Evolutionary conservation across 2,888 invertebrate genomes (phyloP), one percentile per base, ranked within the genome.

Genomic region (Formica aserva): DNA sequence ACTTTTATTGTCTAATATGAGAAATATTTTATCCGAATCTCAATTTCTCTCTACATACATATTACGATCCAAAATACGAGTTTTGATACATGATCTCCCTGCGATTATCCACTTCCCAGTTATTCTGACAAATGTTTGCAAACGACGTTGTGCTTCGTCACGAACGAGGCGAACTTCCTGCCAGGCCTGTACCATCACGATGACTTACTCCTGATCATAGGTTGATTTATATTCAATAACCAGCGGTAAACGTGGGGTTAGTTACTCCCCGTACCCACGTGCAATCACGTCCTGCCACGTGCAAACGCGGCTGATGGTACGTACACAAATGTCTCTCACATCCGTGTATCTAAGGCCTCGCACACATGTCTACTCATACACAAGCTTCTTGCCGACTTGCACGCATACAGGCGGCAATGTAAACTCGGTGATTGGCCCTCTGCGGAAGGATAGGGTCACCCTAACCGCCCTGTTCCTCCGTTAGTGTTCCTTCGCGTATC

Each of bases 161-260:
- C 45, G 45, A 69, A 41, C 57, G 41, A 60, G 45, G 57, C 35
- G 66, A 85, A 86, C 85, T 88, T 89, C 60, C 82, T 66, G 63
- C 41, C 69, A 55, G 63, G 69, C 67, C 82, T 82, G 75, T 76
- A 83, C 69, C 76, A 65, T 29, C 62, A 45, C 89, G 85, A 88
- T 91, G 90, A 91, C 91, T 91, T 91, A 90, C 86, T 52, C 48
- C 48, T 71, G 90, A 90, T 89, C 88, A 84, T 78, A 85, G 83
- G 67, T 88, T 90, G 92, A 92, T 92, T 92, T 92, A 90, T 91
- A 92, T 92, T 91, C 91, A 92, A 92, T 92, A 91, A 91, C 89
- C 89, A 86, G 86, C 85, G 85, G 87, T 88, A 90, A 90, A 88
- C 88, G 85, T 71, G 85, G 87, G 88, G 89, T 87, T 91, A 89